Conservation (phyloP, 2,888 invertebrate genomes). For the Scaptomyza flava region DNA sequence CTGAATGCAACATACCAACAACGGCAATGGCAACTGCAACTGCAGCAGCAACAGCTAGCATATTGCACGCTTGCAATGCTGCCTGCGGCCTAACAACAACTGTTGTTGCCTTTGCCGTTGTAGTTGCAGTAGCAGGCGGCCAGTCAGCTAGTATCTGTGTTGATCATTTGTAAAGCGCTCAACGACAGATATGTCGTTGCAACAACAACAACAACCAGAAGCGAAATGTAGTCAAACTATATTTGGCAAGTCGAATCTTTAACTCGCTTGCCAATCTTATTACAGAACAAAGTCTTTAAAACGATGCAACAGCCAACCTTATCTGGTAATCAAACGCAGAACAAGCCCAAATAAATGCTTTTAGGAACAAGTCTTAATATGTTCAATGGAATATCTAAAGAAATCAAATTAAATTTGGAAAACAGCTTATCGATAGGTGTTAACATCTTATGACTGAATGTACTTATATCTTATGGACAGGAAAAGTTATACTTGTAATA, state of each 20-base stretch:
- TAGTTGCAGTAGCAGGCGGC: constrained; percentile 67
- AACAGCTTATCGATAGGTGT: background rate
- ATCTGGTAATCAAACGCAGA: constrained; percentile 24
- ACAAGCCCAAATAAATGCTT: background rate
- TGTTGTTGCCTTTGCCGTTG: constrained; percentile 38
- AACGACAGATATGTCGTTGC: constrained; percentile 69
- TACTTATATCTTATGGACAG: background rate
- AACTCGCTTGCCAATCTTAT: constrained; percentile 43
- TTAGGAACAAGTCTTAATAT: background rate
- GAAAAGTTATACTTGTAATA: background rate
- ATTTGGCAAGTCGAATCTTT: constrained; percentile 50
- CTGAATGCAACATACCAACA: constrained; percentile 36
- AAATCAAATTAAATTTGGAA: background rate
- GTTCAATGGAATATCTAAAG: background rate
- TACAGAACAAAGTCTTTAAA: constrained; percentile 17
- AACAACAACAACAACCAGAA: constrained; percentile 33
- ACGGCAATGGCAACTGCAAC: constrained; percentile 36
- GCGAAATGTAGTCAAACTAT: constrained; percentile 31
- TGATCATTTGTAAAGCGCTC: constrained; percentile 75
- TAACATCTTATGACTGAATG: background rate
- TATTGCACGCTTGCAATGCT: constrained; percentile 68
- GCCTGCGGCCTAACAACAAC: constrained; percentile 44
- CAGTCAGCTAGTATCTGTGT: constrained; percentile 68
- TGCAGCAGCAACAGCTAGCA: constrained; percentile 47
- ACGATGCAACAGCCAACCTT: constrained; percentile 14